These are phyloP conservation scores for Bombus turneri DNA, from an alignment of 1,140 invertebrate species.

Conservation along the genomic window DNA sequence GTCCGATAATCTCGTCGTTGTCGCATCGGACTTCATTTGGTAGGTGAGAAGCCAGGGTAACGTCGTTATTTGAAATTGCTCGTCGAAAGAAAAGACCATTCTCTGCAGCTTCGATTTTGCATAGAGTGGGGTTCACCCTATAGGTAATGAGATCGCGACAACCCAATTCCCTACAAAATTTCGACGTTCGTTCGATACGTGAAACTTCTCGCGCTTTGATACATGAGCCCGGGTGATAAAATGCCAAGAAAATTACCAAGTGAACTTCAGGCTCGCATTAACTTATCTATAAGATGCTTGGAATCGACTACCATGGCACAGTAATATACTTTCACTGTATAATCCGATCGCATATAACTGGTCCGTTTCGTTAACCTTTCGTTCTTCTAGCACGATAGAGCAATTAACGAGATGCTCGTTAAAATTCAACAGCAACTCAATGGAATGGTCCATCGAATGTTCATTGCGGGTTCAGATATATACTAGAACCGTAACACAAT, in stretches of 20 bases:
- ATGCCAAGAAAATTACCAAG: background rate
- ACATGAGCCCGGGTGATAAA: background rate
- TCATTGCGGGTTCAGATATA: background rate
- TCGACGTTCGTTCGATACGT: conserved; percentile 10
- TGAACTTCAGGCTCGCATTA: background rate
- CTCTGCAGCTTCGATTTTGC: background rate
- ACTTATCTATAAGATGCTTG: background rate
- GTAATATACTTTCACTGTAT: background rate
- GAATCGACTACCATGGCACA: background rate
- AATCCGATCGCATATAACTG: background rate
- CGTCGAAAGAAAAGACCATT: conserved; percentile 14
- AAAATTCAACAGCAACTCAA: no score
- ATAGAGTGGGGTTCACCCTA: background rate
- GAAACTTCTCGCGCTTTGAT: background rate
- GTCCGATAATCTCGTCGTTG: conserved; percentile 38
- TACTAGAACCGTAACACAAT: background rate
- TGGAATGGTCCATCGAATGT: background rate
- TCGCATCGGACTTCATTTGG: conserved; percentile 24
- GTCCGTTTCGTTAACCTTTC: conserved; percentile 4
- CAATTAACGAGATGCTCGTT: no score
- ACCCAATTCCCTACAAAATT: conserved; percentile 1
- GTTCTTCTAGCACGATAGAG: background rate
- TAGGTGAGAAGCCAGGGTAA: background rate
- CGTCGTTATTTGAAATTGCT: conserved; percentile 27
- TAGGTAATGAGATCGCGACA: conserved; percentile 8